Conservation (phyloP, 2,888 invertebrate species). For the Lasioglossum malachurum region DNA sequence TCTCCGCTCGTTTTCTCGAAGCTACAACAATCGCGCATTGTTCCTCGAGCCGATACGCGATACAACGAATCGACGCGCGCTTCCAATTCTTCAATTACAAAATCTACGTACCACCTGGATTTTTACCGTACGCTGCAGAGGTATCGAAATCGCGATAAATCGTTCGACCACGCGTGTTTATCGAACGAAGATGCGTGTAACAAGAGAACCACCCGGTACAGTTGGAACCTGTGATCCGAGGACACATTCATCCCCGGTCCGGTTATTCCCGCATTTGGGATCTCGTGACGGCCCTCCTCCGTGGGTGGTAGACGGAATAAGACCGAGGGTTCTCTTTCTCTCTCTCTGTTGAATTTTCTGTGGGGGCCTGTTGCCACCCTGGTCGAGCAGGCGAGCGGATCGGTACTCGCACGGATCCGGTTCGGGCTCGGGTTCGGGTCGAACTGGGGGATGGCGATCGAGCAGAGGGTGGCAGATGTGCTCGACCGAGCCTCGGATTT, state of each 20-base stretch:
- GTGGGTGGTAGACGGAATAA: slow-evolving; percentile 80
- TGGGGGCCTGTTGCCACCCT: not conserved
- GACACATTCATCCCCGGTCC: slow-evolving; percentile 50
- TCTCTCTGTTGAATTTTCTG: not conserved
- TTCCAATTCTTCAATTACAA: not conserved
- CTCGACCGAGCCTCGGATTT: slow-evolving; percentile 50
- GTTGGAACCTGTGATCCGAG: slow-evolving; percentile 33
- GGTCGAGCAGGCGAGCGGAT: not conserved
- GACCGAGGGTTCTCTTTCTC: slow-evolving; percentile 56
- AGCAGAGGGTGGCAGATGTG: slow-evolving; percentile 67
- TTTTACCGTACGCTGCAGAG: not conserved
- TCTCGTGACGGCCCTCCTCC: slow-evolving; percentile 64
- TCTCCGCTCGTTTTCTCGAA: not conserved
- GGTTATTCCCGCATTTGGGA: slow-evolving; percentile 69
- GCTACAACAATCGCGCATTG: not conserved
- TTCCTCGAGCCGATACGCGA: not conserved
- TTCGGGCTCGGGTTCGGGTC: not conserved
- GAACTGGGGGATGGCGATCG: slow-evolving; percentile 27
- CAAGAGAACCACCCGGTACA: slow-evolving; percentile 42
- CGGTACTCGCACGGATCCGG: not conserved
- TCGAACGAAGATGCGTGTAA: slow-evolving; percentile 22
- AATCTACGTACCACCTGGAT: not conserved
- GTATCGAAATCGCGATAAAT: not conserved
- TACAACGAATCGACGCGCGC: not conserved
- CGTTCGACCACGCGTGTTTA: slow-evolving; percentile 32